These are phyloP conservation scores for Drosophila neutralis DNA, from an alignment of 2,888 invertebrate genomes.

Conservation along the genomic window DNA sequence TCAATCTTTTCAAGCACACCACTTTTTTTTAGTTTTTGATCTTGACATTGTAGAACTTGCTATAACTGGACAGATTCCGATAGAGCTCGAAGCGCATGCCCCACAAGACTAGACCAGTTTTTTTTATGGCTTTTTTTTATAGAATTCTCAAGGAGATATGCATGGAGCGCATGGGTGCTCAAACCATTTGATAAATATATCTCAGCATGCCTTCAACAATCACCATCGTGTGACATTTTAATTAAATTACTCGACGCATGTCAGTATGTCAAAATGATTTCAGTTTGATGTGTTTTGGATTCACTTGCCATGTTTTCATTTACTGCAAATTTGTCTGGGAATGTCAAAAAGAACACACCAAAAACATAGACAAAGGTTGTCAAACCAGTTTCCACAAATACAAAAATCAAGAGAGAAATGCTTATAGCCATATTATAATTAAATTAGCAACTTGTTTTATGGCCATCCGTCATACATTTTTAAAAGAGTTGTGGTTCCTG, in stretches of 20 bases:
- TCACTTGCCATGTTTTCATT: slow-evolving; percentile 3
- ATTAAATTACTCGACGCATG: slow-evolving; percentile 44
- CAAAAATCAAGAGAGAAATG: slow-evolving; percentile 9
- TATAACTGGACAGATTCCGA: slow-evolving; percentile 43
- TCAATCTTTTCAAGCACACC: not conserved
- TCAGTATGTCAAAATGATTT: slow-evolving; percentile 36
- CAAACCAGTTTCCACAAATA: slow-evolving; percentile 55
- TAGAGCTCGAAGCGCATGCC: slow-evolving; percentile 16
- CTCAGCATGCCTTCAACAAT: slow-evolving; percentile 4
- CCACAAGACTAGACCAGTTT: slow-evolving; percentile 47
- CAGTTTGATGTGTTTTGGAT: slow-evolving; percentile 35
- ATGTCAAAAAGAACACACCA: slow-evolving; percentile 14
- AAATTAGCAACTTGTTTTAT: slow-evolving; percentile 65
- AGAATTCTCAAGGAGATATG: slow-evolving; percentile 15
- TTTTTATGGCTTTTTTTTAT: slow-evolving; percentile 41
- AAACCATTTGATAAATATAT: not conserved
- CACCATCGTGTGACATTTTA: slow-evolving; percentile 47
- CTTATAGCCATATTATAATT: slow-evolving; percentile 38
- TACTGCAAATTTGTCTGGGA: slow-evolving; percentile 10
- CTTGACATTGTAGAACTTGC: slow-evolving; percentile 75
- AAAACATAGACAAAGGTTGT: slow-evolving; percentile 61
- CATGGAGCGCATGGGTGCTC: slow-evolving; percentile 2
- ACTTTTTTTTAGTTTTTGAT: slow-evolving; percentile 45
- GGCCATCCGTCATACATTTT: slow-evolving; percentile 25
- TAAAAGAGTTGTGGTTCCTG: not conserved